These are phyloP conservation scores for Plemyria rubiginata DNA, from an alignment of 2,888 invertebrate genomes.

Conservation along the genomic window DNA sequence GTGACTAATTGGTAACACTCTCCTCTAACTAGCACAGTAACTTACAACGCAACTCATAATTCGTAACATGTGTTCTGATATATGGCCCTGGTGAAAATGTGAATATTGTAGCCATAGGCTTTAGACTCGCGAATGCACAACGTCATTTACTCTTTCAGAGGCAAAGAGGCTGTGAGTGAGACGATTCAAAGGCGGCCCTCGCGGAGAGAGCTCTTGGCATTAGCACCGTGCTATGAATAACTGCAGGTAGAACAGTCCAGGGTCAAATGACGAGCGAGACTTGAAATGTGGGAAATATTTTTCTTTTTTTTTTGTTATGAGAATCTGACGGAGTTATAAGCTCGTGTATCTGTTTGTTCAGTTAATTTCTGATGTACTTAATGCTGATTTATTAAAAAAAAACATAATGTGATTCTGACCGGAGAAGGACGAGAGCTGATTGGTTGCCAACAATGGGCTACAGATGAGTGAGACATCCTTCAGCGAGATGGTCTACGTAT, in stretches of 20 bases:
- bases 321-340: background rate
- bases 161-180: constrained; percentile 35
- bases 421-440: too few relatives aligned
- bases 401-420: too few relatives aligned
- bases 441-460: too few relatives aligned
- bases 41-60: background rate
- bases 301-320: background rate
- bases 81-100: constrained; percentile 5
- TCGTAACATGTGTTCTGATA: background rate
- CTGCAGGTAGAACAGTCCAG: constrained; percentile 37
- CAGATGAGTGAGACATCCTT: too few relatives aligned
- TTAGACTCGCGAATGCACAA: constrained; percentile 26
- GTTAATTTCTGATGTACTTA: too few relatives aligned
- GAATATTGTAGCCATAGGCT: constrained; percentile 13
- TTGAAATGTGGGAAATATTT: background rate
- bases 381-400: too few relatives aligned
- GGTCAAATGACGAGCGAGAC: constrained; percentile 11
- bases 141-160: constrained; percentile 31
- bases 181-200: constrained; percentile 47
- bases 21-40: too few relatives aligned
- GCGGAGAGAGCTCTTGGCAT: constrained; percentile 54
- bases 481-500: too few relatives aligned
- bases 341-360: background rate
- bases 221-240: constrained; percentile 54
- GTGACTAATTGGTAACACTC: too few relatives aligned